phyloP scores from a whole-genome alignment of 1,140 invertebrate species.

The Solen grandis region DNA sequence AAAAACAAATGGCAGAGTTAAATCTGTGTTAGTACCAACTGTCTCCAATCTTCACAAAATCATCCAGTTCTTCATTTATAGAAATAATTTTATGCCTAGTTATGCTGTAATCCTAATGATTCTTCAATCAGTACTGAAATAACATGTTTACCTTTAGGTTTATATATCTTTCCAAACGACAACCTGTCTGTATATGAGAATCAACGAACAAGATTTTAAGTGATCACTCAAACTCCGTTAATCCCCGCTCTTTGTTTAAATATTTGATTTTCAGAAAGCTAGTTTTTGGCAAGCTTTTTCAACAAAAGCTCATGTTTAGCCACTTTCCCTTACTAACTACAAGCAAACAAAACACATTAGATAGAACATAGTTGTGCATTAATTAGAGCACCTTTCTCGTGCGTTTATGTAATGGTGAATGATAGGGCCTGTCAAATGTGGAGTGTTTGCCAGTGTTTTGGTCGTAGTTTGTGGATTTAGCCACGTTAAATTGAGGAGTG shows the following conservation, averaged over 20 bases:
- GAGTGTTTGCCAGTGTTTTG: slow-evolving; percentile 44
- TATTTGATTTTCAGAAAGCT: slow-evolving; percentile 46
- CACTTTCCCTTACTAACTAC: slow-evolving; percentile 49
- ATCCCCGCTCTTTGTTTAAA: slow-evolving; percentile 49
- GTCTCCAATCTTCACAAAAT: too few species aligned
- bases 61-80: too few species aligned
- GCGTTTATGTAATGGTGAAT: slow-evolving; percentile 34
- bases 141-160: too few species aligned
- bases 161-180: too few species aligned
- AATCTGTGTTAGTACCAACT: too few species aligned
- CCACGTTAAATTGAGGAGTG: slow-evolving; percentile 27
- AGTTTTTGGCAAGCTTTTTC: slow-evolving; percentile 31
- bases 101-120: too few species aligned
- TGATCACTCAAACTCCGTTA: too few species aligned
- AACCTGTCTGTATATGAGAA: too few species aligned
- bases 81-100: too few species aligned
- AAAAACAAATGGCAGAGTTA: too few species aligned
- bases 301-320: slow-evolving; percentile 44
- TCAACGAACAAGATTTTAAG: too few species aligned
- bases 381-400: slow-evolving; percentile 39
- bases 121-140: too few species aligned
- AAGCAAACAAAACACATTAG: slow-evolving; percentile 49
- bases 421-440: slow-evolving; percentile 35
- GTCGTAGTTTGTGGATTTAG: slow-evolving; percentile 43
- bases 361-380: slow-evolving; percentile 44